phyloP scores from a whole-genome alignment of 2,113 vertebrate species.

The Anoura caudifer region DNA sequence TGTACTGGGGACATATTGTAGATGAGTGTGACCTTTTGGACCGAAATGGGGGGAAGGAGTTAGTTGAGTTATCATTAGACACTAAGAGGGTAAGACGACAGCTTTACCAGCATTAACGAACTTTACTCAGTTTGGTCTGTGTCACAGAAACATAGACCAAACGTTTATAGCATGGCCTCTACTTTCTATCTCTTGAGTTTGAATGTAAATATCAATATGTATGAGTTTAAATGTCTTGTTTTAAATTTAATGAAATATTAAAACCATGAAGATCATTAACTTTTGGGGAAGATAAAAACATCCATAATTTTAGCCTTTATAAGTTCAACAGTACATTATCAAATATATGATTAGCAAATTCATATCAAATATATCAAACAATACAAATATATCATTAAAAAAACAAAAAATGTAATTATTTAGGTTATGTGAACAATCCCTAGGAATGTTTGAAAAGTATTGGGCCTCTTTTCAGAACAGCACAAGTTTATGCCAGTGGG shows the following conservation, averaged over 20 bases:
- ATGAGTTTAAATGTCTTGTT: constrained; percentile 23
- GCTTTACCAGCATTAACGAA: not conserved
- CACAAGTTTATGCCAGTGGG: not conserved
- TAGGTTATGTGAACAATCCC: not conserved
- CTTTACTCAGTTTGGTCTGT: not conserved
- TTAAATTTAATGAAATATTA: constrained; percentile 52
- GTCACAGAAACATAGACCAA: not conserved
- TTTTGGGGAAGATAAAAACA: not conserved
- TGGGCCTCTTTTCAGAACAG: not conserved
- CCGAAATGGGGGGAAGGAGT: not conserved
- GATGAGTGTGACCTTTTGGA: not conserved
- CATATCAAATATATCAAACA: not conserved
- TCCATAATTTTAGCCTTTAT: constrained; percentile 10
- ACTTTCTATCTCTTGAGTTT: not conserved
- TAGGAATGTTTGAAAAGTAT: not conserved
- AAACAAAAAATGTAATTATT: not conserved
- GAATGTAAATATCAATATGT: not conserved
- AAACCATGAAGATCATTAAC: constrained; percentile 3
- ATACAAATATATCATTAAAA: not conserved
- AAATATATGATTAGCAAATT: not conserved
- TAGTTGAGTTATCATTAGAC: not conserved
- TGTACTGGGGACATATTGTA: not conserved
- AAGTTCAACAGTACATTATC: constrained; percentile 20
- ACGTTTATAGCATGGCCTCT: not conserved
- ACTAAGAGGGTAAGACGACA: not conserved